Evolutionary conservation across 2,797 vertebrate species (phyloP), one percentile per base, ranked within the genome.

Genomic region (Typhlichthys eigenmanni): DNA sequence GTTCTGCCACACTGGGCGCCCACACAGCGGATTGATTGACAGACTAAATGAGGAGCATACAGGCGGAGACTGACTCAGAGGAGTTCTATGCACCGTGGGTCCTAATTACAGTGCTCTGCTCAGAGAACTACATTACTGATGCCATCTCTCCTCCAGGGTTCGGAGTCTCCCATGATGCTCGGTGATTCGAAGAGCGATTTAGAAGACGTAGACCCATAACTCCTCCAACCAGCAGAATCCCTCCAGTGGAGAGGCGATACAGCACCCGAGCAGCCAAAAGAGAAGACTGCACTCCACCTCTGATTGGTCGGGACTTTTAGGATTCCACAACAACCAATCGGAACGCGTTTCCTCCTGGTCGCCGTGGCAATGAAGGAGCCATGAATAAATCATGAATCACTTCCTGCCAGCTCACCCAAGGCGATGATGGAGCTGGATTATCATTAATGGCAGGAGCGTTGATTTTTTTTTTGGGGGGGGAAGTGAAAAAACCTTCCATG

Each of bases 91-190:
- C 13, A 5, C 46, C 38, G 7, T 34, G 55, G 72, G 61, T 47
- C 5, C 58, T 70, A 62, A 58, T 57, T 45, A 9, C 69, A 65
- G 76, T 75, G 61, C 53, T 34, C n/a, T 38, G 19, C 46, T 48
- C 47, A 13, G 47, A 61, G 50, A 19, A 14, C 11, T 10, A 3
- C 13, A 5, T 49, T 63, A 14, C 11, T 24, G 14, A 10, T 1
- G n/a, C 16, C 68, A 19, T 60, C 32, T 69, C 14, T 66, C 45
- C 45, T 57, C 5, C 79, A 99, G 97, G 96, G 95, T 63, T 98
- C 97, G 0, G 96, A 98, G 72, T 99, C 97, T 84, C 97, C 97
- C 76, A 98, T 99, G 97, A 95, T 98, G 95, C 91, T 98, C 12
- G 95, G 97, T 1, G 97, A 99, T 74, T 92, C 96, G 5, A 96